Evolutionary conservation across 2,113 vertebrate species (phyloP).

Genomic region (Tylochromis polylepis): DNA sequence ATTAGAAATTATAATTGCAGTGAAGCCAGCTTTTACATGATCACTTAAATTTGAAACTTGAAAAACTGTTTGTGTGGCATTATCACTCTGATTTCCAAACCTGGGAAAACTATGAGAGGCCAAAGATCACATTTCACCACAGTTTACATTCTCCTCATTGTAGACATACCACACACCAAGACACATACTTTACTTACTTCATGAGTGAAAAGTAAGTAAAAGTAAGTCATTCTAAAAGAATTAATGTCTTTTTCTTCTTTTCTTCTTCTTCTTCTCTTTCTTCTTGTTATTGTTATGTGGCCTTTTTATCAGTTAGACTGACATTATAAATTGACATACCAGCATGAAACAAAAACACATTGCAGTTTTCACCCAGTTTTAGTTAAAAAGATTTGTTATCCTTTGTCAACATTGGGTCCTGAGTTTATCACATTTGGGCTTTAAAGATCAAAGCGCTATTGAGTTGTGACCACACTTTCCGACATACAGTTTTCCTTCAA

Average conservation of each 20-base stretch:
- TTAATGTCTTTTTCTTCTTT: not conserved
- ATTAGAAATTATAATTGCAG: not conserved
- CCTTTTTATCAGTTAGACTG: not conserved
- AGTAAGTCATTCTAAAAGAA: not conserved
- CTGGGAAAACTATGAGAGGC: not conserved
- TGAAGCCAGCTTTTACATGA: not conserved
- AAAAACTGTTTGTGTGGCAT: not conserved
- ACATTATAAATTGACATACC: not conserved
- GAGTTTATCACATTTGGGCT: not conserved
- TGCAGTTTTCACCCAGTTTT: not conserved
- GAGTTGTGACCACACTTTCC: not conserved
- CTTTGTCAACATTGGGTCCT: not conserved
- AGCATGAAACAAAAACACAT: not conserved
- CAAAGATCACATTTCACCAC: conserved; percentile 44
- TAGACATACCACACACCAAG: conserved; percentile 44
- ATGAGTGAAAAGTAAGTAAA: not conserved
- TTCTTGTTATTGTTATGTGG: not conserved
- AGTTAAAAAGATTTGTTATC: not conserved
- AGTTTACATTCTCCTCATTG: conserved; percentile 54
- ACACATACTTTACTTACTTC: not conserved
- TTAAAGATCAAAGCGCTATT: not conserved
- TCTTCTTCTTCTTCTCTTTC: not conserved
- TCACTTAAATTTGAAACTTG: not conserved
- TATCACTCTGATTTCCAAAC: conserved; percentile 34
- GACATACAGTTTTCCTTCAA: not conserved